phyloP scores from a whole-genome alignment of 1,140 invertebrate genomes.

The Drosophila kohkoa region DNA sequence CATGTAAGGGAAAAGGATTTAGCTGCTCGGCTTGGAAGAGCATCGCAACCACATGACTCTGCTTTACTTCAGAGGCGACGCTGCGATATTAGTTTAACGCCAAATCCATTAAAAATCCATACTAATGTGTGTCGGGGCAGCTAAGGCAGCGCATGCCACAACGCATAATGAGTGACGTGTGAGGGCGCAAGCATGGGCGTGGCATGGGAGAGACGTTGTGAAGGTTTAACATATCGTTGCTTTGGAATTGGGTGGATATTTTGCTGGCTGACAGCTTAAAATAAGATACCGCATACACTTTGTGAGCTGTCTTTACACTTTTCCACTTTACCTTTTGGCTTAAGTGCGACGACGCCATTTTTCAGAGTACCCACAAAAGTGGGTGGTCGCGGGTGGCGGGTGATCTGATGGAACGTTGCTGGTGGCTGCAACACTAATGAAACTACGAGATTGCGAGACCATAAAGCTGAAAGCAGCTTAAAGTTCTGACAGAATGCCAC shows the following conservation, averaged over 20 bases:
- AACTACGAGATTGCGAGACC: conserved; percentile 46
- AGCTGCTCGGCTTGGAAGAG: neutral
- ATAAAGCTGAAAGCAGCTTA: conserved; percentile 39
- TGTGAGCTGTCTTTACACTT: conserved; percentile 66
- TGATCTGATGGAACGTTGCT: no score
- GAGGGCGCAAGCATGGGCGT: conserved; percentile 8
- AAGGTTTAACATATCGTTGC: no score
- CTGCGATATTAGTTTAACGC: conserved; percentile 79
- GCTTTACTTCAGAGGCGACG: conserved; percentile 44
- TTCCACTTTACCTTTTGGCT: conserved; percentile 69
- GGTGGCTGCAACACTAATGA: conserved; percentile 35
- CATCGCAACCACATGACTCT: conserved; percentile 49
- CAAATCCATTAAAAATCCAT: conserved; percentile 84
- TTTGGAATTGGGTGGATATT: conserved; percentile 6
- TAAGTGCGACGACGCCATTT: conserved; percentile 55
- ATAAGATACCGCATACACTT: conserved; percentile 71
- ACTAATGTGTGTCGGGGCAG: conserved; percentile 77
- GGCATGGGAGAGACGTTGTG: neutral
- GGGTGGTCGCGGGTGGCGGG: neutral
- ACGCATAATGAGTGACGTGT: conserved; percentile 74
- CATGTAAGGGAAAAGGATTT: no score
- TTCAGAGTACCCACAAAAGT: conserved; percentile 52
- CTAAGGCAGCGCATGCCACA: conserved; percentile 68
- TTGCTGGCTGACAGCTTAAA: conserved; percentile 54
- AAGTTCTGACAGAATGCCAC: conserved; percentile 18